Evolutionary conservation across 2,113 vertebrate genomes (phyloP), one percentile per base, ranked within the genome.

Genomic region (Oostethus manadensis): DNA sequence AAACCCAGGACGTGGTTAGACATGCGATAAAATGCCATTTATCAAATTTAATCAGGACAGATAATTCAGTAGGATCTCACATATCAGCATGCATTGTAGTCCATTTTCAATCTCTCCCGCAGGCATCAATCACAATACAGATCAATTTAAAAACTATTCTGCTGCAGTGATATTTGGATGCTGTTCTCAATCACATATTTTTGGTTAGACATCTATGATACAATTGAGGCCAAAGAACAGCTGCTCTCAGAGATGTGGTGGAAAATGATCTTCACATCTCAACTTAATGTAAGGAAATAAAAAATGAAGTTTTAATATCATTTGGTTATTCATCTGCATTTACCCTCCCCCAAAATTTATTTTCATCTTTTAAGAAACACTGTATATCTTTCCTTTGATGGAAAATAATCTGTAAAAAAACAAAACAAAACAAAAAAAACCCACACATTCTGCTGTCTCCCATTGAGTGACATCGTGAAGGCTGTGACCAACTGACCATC

Each of bases 401-500:
- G 78, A 90, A 89, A 89, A 88, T 73, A 77, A 81, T 78, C 75
- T 70, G 79, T 89, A 89, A 82, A 88, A 90, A 89, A 82, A 89
- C n/a, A n/a, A n/a, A n/a, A n/a, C n/a, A n/a, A n/a, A n/a, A n/a
- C n/a, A n/a, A n/a, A n/a, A n/a, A n/a, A n/a, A n/a, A n/a, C n/a
- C n/a, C n/a, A 89, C 38, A 82, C 82, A 84, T 89, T 89, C 82
- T 22, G 47, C 58, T 61, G 82, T 88, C 84, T 83, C 86, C 72
- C 74, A 79, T 78, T 83, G 78, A 88, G 82, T 77, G 74, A 46
- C 66, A 1, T 4, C 13, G 61, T 43, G 61, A 71, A 48, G 71
- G 54, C 61, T 73, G 57, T 60, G 69, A 79, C 67, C 62, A 73
- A 62, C 70, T 78, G 60, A 74, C 70, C 64, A 76, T 65, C 51